Evolutionary conservation across 2,888 invertebrate species (phyloP), one percentile per base, ranked within the genome.

Genomic region (Coenonympha arcania): DNA sequence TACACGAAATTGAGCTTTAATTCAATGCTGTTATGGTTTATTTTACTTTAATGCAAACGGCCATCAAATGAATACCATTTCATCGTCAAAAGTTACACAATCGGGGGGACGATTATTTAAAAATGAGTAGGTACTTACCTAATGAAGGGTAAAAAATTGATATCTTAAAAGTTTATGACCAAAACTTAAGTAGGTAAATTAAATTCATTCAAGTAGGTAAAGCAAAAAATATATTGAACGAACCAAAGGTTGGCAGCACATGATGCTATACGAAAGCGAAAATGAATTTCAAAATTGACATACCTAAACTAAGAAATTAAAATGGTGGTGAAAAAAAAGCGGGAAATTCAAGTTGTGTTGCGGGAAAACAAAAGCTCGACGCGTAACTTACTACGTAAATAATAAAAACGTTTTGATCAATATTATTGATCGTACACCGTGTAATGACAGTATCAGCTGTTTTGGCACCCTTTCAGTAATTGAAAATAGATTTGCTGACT

Each of bases 401-500:
- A 13, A 13, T 11, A 31, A 31, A 3, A 6, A 31, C 31, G 31
- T 2, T 15, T 31, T 3, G 3, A 11, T 1, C 4, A 5, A 6
- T 30, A 1, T 30, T 6, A 13, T 11, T 30, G 5, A 30, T 31
- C 6, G 11, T 30, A 28, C 11, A 13, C 28, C 31, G 8, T 8
- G 31, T 40, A 47, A 49, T 53, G 48, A 45, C 48, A 39, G n/a
- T n/a, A n/a, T n/a, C n/a, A n/a, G 42, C 39, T 18, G 20, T 43
- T 36, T 56, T 58, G 58, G 58, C 58, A 56, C 54, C 48, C 40
- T 24, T 53, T 52, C 56, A 58, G 53, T 41, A 36, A 43, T 51
- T 53, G 55, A 56, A 49, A 53, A 47, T 53, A 56, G 56, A 52
- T 51, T 24, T 47, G 18, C 30, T 4, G 41, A 40, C 24, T 19